Percentiles rank a stretch among this genome's conserved stretches.
Evolutionary conservation across 2,797 vertebrate species (phyloP).

Genomic region (Thalassophryne amazonica): DNA sequence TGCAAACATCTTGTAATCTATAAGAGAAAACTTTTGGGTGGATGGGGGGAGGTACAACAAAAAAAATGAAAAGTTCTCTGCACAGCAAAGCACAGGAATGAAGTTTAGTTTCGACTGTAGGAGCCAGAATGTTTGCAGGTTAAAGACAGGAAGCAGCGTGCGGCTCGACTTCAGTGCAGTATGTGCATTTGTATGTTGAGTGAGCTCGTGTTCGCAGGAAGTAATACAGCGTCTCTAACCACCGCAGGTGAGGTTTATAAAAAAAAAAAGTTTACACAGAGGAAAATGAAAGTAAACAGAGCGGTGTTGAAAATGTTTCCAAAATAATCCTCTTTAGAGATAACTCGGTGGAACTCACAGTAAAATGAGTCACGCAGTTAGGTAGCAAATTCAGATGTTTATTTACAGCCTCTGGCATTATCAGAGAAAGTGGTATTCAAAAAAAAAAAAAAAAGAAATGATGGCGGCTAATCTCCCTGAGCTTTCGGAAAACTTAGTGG

Average conservation of each 20-base stretch:
- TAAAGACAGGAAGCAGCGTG: slow-evolving; percentile 72
- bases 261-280: slow-evolving; percentile 15
- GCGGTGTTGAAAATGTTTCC: slow-evolving; percentile 8
- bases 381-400: slow-evolving; percentile 97
- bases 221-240: slow-evolving; percentile 46
- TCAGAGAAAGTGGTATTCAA: slow-evolving; percentile 89
- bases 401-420: slow-evolving; percentile 94
- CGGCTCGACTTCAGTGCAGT: slow-evolving; percentile 63
- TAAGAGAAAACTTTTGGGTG: too few species aligned
- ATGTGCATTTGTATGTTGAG: slow-evolving; percentile 43
- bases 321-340: slow-evolving; percentile 35
- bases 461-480: slow-evolving; percentile 95
- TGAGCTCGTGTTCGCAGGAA: slow-evolving; percentile 62
- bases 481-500: slow-evolving; percentile 92
- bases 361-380: slow-evolving; percentile 55
- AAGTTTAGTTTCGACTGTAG: slow-evolving; percentile 1
- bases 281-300: slow-evolving; percentile 42
- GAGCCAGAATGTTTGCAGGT: slow-evolving; percentile 23
- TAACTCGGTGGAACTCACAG: too few species aligned
- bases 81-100: background rate
- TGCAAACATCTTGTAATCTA: too few species aligned
- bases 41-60: too few species aligned
- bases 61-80: slow-evolving; percentile 7
- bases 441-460: slow-evolving; percentile 59
- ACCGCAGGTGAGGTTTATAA: slow-evolving; percentile 49